Conservation (phyloP, 2,888 invertebrate species). For the Stenodema calcarata region DNA sequence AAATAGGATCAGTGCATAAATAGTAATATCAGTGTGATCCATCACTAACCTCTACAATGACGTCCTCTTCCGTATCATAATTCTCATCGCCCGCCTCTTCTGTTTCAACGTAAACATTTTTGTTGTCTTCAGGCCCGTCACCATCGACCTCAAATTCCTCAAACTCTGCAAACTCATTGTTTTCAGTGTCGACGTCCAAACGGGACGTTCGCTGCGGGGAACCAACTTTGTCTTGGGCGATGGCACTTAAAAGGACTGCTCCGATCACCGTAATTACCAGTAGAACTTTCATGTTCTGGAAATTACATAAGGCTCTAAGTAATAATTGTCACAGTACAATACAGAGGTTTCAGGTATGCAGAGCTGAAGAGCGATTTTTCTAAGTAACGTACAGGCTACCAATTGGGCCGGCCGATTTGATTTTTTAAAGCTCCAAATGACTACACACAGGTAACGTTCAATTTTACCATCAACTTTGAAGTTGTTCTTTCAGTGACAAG, state of each 20-base stretch:
- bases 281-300: background rate
- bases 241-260: background rate
- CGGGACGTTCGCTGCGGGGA: background rate
- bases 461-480: too few species aligned
- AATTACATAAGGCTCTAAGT: background rate
- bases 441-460: too few species aligned
- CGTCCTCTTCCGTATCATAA: constrained; percentile 50
- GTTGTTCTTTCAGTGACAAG: too few species aligned
- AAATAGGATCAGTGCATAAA: too few species aligned
- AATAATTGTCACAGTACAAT: too few species aligned
- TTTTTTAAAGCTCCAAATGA: too few species aligned
- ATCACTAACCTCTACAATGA: constrained; percentile 47
- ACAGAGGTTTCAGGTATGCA: too few species aligned
- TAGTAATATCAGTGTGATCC: too few species aligned
- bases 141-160: constrained; percentile 81
- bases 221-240: background rate
- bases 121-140: background rate
- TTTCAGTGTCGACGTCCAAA: constrained; percentile 5
- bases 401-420: too few species aligned
- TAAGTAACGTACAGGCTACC: too few species aligned
- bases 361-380: too few species aligned
- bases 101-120: constrained; percentile 44
- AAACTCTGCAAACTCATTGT: constrained; percentile 95
- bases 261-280: background rate
- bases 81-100: constrained; percentile 21